Evolutionary conservation across 1,140 invertebrate genomes (phyloP), one percentile per base, ranked within the genome.

Genomic region (Trichoplusia ni): DNA sequence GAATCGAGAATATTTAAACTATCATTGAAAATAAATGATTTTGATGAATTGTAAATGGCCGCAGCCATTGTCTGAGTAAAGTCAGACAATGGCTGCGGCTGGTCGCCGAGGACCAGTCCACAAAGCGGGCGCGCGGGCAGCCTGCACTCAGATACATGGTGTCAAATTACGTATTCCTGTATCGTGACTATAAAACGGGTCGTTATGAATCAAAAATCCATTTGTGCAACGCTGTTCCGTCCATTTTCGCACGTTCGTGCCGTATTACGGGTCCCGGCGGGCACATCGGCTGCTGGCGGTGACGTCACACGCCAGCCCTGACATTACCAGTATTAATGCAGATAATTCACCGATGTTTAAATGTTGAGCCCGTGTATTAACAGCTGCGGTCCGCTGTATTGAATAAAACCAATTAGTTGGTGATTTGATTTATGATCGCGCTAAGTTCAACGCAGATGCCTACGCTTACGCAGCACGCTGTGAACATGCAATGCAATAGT

Each of bases 351-450:
- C 27, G 11, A 9, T 13, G 35, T 51, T 51, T 33, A 51, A 51
- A 51, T 21, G 18, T 51, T 18, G 27, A 35, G 47, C 31, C 11
- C 29, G n/a, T 21, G 13, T 51, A 51, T 35, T 51, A 51, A 35
- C 47, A 51, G 14, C 47, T 35, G 27, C 16, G 29, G 16, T 51
- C 47, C 9, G 35, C 16, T 13, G n/a, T 29, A 51, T 35, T 51
- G 47, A 51, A 33, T 49, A 49, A 51, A 51, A 51, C 47, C 47
- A 51, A 51, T 51, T 51, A 51, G 29, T 51, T 27, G 21, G 11
- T 7, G n/a, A 33, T 13, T 51, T 51, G 18, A 33, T 51, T 49
- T 49, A 49, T 14, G 46, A 31, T 49, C 14, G 18, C 46, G 46
- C 46, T 7, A n/a, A 16, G n/a, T 49, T 49, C 13, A 29, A 49